phyloP scores from a whole-genome alignment of 2,888 invertebrate genomes.

The Hemaris fuciformis region DNA sequence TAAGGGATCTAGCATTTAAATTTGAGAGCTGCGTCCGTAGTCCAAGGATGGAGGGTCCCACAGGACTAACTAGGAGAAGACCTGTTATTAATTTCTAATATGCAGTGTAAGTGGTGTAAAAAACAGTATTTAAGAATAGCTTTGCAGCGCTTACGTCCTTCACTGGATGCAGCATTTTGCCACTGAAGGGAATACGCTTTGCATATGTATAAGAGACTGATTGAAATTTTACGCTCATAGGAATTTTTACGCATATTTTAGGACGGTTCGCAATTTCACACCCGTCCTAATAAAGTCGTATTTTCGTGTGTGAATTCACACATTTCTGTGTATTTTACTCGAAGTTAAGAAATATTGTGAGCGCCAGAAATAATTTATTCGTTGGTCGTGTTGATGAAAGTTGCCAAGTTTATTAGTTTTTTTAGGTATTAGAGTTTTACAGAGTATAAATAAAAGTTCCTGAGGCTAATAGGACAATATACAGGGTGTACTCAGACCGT shows the following conservation, averaged over 20 bases:
- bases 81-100: too few species aligned
- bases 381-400: not conserved
- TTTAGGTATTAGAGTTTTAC: not conserved
- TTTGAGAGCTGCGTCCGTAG: too few species aligned
- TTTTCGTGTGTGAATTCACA: slow-evolving; percentile 18
- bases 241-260: slow-evolving; percentile 75
- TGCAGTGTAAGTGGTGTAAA: not conserved
- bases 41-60: too few species aligned
- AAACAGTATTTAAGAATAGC: not conserved
- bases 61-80: too few species aligned
- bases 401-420: not conserved
- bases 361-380: slow-evolving; percentile 17
- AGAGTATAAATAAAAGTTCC: too few species aligned
- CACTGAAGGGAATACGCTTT: slow-evolving; percentile 38
- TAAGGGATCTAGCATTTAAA: too few species aligned
- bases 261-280: slow-evolving; percentile 59
- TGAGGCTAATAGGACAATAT: too few species aligned
- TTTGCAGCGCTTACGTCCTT: not conserved
- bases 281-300: slow-evolving; percentile 54
- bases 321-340: slow-evolving; percentile 31
- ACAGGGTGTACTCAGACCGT: too few species aligned
- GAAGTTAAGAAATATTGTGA: slow-evolving; percentile 28
- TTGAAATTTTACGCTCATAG: slow-evolving; percentile 74
- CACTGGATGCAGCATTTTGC: slow-evolving; percentile 16
- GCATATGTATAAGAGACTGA: slow-evolving; percentile 75